A percentile compares a stretch with the other conserved stretches of the same genome.
Evolutionary conservation across 92 coral and sea anemone species (phyloP).

Genomic region (Chrysogorgia sp.): DNA sequence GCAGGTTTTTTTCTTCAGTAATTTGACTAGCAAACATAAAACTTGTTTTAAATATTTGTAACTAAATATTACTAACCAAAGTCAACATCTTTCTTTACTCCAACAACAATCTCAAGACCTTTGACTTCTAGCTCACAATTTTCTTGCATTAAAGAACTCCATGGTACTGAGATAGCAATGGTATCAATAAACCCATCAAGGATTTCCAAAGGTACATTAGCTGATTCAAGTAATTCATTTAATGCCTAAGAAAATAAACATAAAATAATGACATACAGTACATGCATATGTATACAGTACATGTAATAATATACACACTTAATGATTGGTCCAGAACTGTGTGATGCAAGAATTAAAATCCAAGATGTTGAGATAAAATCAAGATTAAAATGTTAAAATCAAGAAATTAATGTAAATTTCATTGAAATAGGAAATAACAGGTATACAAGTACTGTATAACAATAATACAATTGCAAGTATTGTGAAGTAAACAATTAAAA

Average conservation of each 20-base stretch:
- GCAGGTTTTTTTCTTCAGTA: too few relatives aligned
- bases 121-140: constrained; percentile 91
- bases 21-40: not conserved
- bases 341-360: not conserved
- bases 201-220: constrained; percentile 86
- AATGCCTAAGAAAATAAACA: constrained; percentile 68
- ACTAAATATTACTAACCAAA: constrained; percentile 52
- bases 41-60: not conserved
- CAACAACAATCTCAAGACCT: constrained; percentile 86
- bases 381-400: too few relatives aligned
- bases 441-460: too few relatives aligned
- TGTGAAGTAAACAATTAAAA: too few relatives aligned
- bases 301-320: too few relatives aligned
- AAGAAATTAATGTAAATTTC: too few relatives aligned
- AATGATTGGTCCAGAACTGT: not conserved
- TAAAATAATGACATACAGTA: not conserved
- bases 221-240: constrained; percentile 97
- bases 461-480: too few relatives aligned
- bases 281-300: too few relatives aligned
- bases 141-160: constrained; percentile 96
- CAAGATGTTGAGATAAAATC: too few relatives aligned
- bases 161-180: constrained; percentile 94
- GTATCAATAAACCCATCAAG: constrained; percentile 90
- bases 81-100: constrained; percentile 79
- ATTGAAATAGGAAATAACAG: too few relatives aligned